A percentile compares a stretch with the other conserved stretches of the same genome.
phyloP scores from a whole-genome alignment of 2,888 invertebrate genomes.

The Leucoptera coffeella region DNA sequence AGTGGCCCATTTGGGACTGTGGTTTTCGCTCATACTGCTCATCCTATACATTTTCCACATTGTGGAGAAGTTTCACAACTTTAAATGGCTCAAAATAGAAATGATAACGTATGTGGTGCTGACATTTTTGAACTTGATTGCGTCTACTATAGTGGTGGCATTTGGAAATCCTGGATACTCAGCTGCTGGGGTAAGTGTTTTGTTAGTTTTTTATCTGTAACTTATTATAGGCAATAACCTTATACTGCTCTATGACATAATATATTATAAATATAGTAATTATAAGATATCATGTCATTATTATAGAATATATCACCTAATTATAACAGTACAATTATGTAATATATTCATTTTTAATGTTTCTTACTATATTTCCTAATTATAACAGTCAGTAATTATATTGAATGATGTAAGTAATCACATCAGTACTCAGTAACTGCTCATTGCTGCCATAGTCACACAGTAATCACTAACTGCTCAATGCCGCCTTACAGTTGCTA shows the following conservation, averaged over 20 bases:
- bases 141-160: constrained; percentile 66
- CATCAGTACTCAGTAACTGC: too few relatives aligned
- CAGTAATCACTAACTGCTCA: too few relatives aligned
- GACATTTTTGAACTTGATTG: constrained; percentile 68
- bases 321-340: too few relatives aligned
- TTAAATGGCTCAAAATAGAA: constrained; percentile 83
- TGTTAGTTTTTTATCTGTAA: not conserved
- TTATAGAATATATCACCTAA: too few relatives aligned
- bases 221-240: not conserved
- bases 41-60: constrained; percentile 75
- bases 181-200: constrained; percentile 66
- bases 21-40: constrained; percentile 67
- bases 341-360: too few relatives aligned
- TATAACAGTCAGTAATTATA: too few relatives aligned
- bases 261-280: not conserved
- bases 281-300: too few relatives aligned
- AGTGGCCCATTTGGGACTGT: constrained; percentile 71
- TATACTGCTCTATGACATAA: not conserved
- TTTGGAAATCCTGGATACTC: constrained; percentile 57
- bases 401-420: too few relatives aligned
- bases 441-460: too few relatives aligned
- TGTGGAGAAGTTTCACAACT: constrained; percentile 72
- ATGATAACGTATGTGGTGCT: constrained; percentile 64
- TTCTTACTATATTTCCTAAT: too few relatives aligned
- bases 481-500: too few relatives aligned